Evolutionary conservation across 53 echinoderm and acorn worm species (phyloP).

Genomic region (Paelopatides confundens): DNA sequence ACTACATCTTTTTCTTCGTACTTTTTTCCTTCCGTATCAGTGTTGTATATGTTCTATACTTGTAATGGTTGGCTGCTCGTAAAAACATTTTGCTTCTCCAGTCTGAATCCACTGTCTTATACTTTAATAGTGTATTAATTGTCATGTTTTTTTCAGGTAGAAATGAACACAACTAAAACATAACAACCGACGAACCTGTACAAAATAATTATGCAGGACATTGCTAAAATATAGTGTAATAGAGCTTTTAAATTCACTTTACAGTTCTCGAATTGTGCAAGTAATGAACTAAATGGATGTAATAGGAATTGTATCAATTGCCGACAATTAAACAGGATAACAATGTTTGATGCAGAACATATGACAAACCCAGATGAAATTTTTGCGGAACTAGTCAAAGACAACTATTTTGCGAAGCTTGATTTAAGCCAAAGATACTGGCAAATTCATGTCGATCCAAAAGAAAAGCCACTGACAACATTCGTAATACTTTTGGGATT

Average conservation of each 20-base stretch:
- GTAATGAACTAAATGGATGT: constrained; percentile 63
- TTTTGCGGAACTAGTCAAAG: constrained; percentile 47
- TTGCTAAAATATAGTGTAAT: constrained; percentile 62
- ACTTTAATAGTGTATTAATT: too few species aligned
- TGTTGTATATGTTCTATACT: too few species aligned
- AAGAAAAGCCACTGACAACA: background rate
- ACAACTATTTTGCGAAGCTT: constrained; percentile 62
- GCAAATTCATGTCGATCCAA: constrained; percentile 50
- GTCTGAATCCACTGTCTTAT: too few species aligned
- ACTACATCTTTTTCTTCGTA: too few species aligned
- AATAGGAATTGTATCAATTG: constrained; percentile 73
- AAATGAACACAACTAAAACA: too few species aligned
- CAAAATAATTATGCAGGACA: constrained; percentile 49
- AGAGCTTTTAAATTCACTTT: constrained; percentile 61
- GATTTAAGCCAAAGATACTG: constrained; percentile 77
- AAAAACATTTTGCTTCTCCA: too few species aligned
- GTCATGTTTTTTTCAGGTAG: too few species aligned
- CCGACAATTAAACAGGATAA: constrained; percentile 61
- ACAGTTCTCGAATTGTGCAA: constrained; percentile 59
- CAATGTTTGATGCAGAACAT: constrained; percentile 76
- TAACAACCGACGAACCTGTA: too few species aligned
- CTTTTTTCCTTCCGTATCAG: too few species aligned
- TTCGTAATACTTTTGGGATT: constrained; percentile 56
- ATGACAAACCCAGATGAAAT: constrained; percentile 71
- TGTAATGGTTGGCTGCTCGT: too few species aligned